Percentiles rank a stretch among this genome's conserved stretches.
These are phyloP conservation scores for Zoroaster sp. DNA, from an alignment of 53 echinoderm and acorn worm genomes.

Conservation along the genomic window DNA sequence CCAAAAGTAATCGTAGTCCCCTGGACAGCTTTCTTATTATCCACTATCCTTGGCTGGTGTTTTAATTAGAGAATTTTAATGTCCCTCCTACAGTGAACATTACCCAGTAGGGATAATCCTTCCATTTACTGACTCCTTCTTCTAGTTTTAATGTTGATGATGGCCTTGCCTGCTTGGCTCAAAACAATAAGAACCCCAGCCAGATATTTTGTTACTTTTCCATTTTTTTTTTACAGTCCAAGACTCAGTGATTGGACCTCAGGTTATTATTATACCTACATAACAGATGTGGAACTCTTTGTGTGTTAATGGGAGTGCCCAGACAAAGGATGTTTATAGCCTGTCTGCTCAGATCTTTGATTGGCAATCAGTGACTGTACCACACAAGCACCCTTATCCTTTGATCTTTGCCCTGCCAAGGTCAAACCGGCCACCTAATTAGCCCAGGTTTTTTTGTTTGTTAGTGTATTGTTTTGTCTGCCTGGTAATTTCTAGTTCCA, in stretches of 20 bases:
- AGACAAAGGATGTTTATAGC: conserved; percentile 42
- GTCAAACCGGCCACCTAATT: conserved; percentile 33
- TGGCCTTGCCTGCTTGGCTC: conserved; percentile 12
- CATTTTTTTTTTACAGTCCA: neutral
- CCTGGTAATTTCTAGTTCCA: conserved; percentile 11
- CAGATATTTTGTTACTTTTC: neutral
- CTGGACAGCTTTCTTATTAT: neutral
- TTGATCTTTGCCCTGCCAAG: conserved; percentile 47
- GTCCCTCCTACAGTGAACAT: no score
- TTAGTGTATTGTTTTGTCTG: conserved; percentile 45
- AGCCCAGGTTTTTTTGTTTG: neutral
- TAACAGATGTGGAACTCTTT: conserved; percentile 49
- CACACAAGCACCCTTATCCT: conserved; percentile 50
- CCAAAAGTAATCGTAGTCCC: neutral
- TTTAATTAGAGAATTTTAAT: conserved; percentile 40
- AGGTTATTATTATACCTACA: conserved; percentile 31
- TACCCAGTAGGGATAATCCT: neutral
- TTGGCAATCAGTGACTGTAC: conserved; percentile 26
- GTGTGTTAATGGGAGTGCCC: conserved; percentile 1
- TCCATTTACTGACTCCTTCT: neutral
- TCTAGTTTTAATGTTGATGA: neutral
- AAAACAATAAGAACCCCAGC: neutral
- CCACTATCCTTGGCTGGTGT: conserved; percentile 34
- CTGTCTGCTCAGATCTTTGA: conserved; percentile 24
- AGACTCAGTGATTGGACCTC: neutral